Evolutionary conservation across 2,888 invertebrate species (phyloP), one percentile per base, ranked within the genome.

Genomic region (Melipona bicolor): DNA sequence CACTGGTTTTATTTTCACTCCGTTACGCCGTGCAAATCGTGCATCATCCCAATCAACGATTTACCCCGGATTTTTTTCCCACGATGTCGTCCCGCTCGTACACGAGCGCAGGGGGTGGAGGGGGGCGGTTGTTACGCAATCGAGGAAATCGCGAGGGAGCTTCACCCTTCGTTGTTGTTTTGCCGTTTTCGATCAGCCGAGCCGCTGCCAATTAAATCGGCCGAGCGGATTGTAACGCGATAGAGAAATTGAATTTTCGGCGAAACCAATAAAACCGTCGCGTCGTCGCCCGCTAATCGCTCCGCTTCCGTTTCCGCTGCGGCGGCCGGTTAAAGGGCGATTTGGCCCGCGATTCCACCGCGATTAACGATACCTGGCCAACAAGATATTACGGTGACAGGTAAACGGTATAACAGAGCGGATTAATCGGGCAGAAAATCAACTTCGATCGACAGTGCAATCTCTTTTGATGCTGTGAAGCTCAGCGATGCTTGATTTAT

Each of bases 181-280:
- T 17, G n/a, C 52, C 74, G 65, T 19, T 74, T 74, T 74, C 74
- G 74, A 74, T 65, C 64, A 19, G 52, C 19, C 67, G 74, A 32
- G 43, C 61, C 67, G 68, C 67, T n/a, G 64, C 68, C 76, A 84
- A 84, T 84, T 84, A 79, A 83, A 82, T 65, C 78, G 68, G 65
- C 24, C 79, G 64, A 61, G 32, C 62, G 78, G 82, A 83, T 79
- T 77, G 84, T 71, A 77, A 83, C 85, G 24, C 73, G 80, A 78
- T 84, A 69, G 75, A 71, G 82, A 82, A 84, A 85, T 82, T 79
- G 72, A 83, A 85, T 87, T 87, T 83, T 79, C 79, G 71, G 19
- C 49, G 74, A 59, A 87, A 82, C 59, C 73, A 80, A 80, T 82
- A 77, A 82, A 81, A 81, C 75, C 67, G 70, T 71, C 75, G 79